Evolutionary conservation across 2,888 invertebrate species (phyloP).

Genomic region (Rhagophthalmus giganteus): DNA sequence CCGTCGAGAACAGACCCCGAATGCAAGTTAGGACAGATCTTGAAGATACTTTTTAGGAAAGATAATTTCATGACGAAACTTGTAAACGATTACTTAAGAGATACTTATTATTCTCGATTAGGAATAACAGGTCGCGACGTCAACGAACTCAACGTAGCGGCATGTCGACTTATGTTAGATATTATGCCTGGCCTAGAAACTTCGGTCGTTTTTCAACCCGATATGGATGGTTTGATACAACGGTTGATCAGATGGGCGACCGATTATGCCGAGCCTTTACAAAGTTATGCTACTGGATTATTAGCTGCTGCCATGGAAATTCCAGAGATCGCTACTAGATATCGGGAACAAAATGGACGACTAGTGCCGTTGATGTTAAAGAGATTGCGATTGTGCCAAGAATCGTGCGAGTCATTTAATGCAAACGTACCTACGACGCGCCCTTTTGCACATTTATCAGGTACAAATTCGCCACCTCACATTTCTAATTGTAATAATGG

Average conservation of each 20-base stretch:
- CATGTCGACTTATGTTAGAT: constrained; percentile 88
- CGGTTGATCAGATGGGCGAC: constrained; percentile 90
- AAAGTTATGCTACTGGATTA: constrained; percentile 92
- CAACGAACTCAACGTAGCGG: constrained; percentile 81
- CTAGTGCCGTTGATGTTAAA: constrained; percentile 87
- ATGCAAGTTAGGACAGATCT: constrained; percentile 86
- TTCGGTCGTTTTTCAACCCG: constrained; percentile 86
- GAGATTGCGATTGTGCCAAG: constrained; percentile 71
- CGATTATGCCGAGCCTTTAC: constrained; percentile 82
- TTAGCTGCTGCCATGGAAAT: constrained; percentile 96
- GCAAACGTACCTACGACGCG: constrained; percentile 44
- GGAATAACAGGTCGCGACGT: constrained; percentile 70
- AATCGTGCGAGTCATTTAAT: constrained; percentile 46
- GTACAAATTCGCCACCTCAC: constrained; percentile 45
- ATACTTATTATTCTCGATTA: constrained; percentile 74
- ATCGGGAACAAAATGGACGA: constrained; percentile 77
- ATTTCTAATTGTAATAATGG: no score
- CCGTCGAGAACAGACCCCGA: constrained; percentile 92
- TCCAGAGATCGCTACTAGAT: constrained; percentile 90
- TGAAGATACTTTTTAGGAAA: constrained; percentile 91
- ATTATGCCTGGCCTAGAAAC: constrained; percentile 95
- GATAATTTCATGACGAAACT: constrained; percentile 94
- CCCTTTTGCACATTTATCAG: constrained; percentile 62
- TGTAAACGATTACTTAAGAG: constrained; percentile 85
- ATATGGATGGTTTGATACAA: constrained; percentile 82